Conservation (phyloP, 2,113 vertebrate genomes). For the Collichthys lucidus region DNA sequence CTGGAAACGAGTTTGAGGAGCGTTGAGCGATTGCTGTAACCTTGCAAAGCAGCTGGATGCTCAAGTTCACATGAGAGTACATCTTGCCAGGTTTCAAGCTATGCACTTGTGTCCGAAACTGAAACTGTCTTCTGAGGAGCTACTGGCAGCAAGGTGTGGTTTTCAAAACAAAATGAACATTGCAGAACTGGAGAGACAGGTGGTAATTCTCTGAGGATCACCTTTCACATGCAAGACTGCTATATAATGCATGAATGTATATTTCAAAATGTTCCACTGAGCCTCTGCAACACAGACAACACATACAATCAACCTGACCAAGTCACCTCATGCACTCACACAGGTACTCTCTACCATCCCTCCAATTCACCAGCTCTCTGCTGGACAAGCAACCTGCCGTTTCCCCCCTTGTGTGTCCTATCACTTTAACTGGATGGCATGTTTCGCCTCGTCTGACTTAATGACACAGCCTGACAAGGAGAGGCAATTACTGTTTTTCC, state of each 20-base stretch:
- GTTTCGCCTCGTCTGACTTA: slow-evolving; percentile 67
- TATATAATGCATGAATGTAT: too few species aligned
- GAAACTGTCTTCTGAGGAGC: too few species aligned
- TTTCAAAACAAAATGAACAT: neutral
- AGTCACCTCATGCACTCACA: slow-evolving; percentile 28
- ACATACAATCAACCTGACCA: neutral
- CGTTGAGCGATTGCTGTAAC: too few species aligned
- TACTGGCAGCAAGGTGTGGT: too few species aligned
- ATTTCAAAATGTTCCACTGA: neutral
- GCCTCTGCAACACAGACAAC: neutral
- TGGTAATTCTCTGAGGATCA: neutral
- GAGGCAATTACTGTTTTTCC: slow-evolving; percentile 62
- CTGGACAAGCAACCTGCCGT: neutral
- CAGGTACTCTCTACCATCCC: slow-evolving; percentile 28
- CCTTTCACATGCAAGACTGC: neutral
- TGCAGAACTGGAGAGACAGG: neutral
- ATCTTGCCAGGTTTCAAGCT: too few species aligned
- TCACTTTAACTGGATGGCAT: slow-evolving; percentile 45
- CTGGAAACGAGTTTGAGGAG: neutral
- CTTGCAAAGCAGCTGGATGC: too few species aligned
- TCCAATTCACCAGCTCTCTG: slow-evolving; percentile 31
- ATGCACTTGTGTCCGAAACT: too few species aligned
- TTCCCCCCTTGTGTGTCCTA: slow-evolving; percentile 47
- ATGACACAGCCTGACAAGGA: slow-evolving; percentile 64
- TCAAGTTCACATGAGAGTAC: too few species aligned